Evolutionary conservation across 1,140 invertebrate genomes (phyloP), one percentile per base, ranked within the genome.

Genomic region (Lutraria rhynchaena): DNA sequence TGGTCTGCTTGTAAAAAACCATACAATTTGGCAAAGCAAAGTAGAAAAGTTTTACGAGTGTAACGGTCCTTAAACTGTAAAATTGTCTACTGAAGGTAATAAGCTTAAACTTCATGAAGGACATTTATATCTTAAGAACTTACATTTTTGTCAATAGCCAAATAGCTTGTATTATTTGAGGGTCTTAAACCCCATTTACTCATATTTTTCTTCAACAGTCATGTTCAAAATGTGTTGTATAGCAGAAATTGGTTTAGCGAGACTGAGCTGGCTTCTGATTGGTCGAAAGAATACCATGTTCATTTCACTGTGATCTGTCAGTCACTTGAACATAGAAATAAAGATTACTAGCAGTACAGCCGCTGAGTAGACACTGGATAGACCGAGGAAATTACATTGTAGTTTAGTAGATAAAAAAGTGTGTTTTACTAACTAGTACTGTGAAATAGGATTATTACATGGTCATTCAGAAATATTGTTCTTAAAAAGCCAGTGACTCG

Each of bases 141-240:
- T n/a, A 35, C 17, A 17, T 61, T 61, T 58, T 41, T 61, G 58
- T 61, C 31, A 67, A 67, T 22, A 49, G 24, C 13, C 27, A 29
- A 67, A 67, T 67, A 67, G 63, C 44, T 67, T 65, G 31, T 67
- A 67, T 67, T 67, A 67, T 67, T 67, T 27, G 35, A 31, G 49
- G 41, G 63, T 67, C 63, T 67, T 67, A 67, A 67, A 67, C 46
- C 44, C 44, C 37, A 46, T 67, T 67, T 67, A 31, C 44, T 67
- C 41, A 31, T 67, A 67, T 49, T 67, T 41, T 46, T 67, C 63
- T 49, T 67, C 63, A 67, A 63, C 44, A 67, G 37, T 67, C 44
- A 15, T 15, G 63, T 44, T 31, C 1, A 3, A 67, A 55, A 51
- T 31, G 27, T 44, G 19, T 51, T 67, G 63, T 67, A 67, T 1